Percentiles rank a stretch among this genome's conserved stretches.
Conservation (phyloP, 2,888 invertebrate species). For the Hyalella azteca region DNA sequence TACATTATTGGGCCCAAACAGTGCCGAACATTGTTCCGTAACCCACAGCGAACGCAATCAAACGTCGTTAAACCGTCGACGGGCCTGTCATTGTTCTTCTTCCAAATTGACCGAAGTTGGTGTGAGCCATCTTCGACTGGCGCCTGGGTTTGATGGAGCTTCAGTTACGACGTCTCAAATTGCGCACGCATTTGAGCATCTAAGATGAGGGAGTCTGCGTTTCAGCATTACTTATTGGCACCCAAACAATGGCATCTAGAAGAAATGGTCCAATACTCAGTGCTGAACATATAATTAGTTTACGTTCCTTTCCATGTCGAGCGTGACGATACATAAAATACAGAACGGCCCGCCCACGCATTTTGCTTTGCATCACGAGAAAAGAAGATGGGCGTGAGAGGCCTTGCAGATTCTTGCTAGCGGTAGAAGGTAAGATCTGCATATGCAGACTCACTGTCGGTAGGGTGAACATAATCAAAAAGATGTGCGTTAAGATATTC, state of each 20-base stretch:
- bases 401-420: too few species aligned
- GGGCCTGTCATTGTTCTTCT: too few species aligned
- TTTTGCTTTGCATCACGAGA: not conserved
- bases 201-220: slow-evolving; percentile 9
- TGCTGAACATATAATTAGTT: not conserved
- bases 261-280: slow-evolving; percentile 14
- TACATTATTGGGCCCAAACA: not conserved
- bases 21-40: not conserved
- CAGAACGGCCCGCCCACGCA: not conserved
- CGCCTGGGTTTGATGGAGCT: not conserved
- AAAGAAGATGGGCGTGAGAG: not conserved
- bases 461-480: too few species aligned
- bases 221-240: slow-evolving; percentile 24
- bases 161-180: not conserved
- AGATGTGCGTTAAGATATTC: too few species aligned
- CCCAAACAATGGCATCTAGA: slow-evolving; percentile 26
- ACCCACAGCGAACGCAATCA: not conserved
- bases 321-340: not conserved
- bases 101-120: too few species aligned
- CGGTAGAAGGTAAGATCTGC: too few species aligned
- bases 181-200: not conserved
- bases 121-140: not conserved
- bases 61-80: not conserved
- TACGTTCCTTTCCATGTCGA: not conserved
- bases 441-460: too few species aligned